Evolutionary conservation across 2,113 vertebrate species (phyloP).

Genomic region (Tamias sibiricus): DNA sequence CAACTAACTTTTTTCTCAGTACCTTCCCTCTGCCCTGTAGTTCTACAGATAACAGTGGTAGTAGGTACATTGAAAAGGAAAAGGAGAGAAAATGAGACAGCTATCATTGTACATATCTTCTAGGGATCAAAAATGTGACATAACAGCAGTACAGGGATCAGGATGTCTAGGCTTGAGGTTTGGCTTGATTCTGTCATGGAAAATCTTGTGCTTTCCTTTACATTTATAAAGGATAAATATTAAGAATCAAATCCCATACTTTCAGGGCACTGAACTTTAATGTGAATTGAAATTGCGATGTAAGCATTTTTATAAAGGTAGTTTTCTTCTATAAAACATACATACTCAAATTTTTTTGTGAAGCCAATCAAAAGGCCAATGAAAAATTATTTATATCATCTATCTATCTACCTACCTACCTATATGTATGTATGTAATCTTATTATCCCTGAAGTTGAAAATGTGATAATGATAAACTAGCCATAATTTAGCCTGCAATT

Average conservation of each 20-base stretch:
- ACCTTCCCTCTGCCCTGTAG: not conserved
- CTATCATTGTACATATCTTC: not conserved
- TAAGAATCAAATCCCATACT: not conserved
- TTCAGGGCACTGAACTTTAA: not conserved
- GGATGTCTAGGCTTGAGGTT: not conserved
- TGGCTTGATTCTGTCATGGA: not conserved
- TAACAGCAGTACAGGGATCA: not conserved
- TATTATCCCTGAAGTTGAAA: not conserved
- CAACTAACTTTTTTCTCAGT: not conserved
- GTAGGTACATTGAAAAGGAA: not conserved
- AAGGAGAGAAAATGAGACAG: not conserved
- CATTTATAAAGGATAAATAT: not conserved
- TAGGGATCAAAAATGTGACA: not conserved
- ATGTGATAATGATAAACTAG: not conserved
- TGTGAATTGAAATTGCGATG: not conserved
- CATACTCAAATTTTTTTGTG: not conserved
- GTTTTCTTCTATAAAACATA: not conserved
- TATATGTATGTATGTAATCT: not conserved
- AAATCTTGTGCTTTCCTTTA: not conserved
- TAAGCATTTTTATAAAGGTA: constrained; percentile 4
- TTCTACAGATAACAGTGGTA: not conserved
- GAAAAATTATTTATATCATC: not conserved
- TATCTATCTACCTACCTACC: no score
- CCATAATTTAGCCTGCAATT: not conserved
- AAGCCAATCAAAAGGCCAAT: not conserved